phyloP scores from a whole-genome alignment of 35 echinoderm and acorn worm genomes.

The Holothuria glaberrima region DNA sequence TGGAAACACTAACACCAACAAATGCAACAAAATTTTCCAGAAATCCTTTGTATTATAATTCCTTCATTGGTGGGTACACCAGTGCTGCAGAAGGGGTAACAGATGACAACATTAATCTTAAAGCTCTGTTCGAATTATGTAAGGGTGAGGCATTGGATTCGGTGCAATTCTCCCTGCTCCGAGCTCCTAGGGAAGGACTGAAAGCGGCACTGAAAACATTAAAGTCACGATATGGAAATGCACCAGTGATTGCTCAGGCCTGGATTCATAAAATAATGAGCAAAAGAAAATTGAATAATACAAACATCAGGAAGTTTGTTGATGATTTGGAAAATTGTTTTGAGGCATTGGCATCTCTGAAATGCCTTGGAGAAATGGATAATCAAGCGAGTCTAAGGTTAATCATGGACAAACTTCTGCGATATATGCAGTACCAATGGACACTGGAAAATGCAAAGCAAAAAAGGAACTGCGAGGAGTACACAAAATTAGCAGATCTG shows the following conservation, averaged over 20 bases:
- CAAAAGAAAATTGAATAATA: background rate
- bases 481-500: too few relatives aligned
- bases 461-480: too few relatives aligned
- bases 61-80: slow-evolving; percentile 4
- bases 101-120: background rate
- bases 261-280: slow-evolving; percentile 1
- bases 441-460: too few relatives aligned
- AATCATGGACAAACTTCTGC: too few relatives aligned
- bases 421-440: too few relatives aligned
- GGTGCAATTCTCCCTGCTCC: slow-evolving; percentile 4
- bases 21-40: slow-evolving; percentile 2
- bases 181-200: background rate
- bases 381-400: too few relatives aligned
- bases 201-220: background rate
- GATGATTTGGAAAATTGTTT: slow-evolving; percentile 38
- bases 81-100: background rate
- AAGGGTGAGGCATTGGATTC: background rate
- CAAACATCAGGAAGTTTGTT: background rate
- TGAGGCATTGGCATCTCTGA: background rate
- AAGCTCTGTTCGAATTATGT: too few relatives aligned
- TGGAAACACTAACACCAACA: background rate
- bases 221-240: background rate
- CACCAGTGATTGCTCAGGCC: slow-evolving; percentile 18
- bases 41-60: slow-evolving; percentile 12
- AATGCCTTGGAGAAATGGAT: too few relatives aligned